Conservation (phyloP, 2,888 invertebrate species). For the Drosophila pseudotalamancana region DNA sequence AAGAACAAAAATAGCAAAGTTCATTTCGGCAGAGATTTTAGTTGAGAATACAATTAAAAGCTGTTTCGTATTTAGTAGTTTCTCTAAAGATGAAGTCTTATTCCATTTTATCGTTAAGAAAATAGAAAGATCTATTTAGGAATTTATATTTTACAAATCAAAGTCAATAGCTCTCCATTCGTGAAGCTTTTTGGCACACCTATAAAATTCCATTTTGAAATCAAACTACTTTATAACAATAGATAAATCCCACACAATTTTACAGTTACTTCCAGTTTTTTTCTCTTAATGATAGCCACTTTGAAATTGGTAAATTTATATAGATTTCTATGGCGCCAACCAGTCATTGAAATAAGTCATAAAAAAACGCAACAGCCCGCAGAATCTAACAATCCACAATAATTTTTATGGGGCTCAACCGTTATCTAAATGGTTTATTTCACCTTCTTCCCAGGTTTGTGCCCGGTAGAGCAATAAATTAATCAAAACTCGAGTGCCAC, state of each 20-base stretch:
- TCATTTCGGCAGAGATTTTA: conserved; percentile 47
- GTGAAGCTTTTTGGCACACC: not conserved
- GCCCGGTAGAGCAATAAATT: conserved; percentile 60
- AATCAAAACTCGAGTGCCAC: conserved; percentile 66
- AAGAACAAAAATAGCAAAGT: conserved; percentile 45
- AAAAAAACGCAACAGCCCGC: conserved; percentile 53
- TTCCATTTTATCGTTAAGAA: not conserved
- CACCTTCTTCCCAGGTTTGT: conserved; percentile 12
- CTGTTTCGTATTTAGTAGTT: conserved; percentile 23
- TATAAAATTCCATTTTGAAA: not conserved
- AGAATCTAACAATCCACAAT: conserved; percentile 42
- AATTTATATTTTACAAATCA: not conserved
- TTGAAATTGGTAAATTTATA: conserved; percentile 4
- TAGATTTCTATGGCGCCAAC: conserved; percentile 47
- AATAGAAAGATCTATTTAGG: not conserved
- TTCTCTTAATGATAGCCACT: conserved; percentile 5
- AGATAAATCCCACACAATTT: conserved; percentile 13
- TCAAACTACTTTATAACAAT: not conserved
- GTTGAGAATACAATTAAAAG: conserved; percentile 41
- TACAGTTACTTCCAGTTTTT: conserved; percentile 12
- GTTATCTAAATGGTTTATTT: conserved; percentile 46
- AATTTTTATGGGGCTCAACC: conserved; percentile 46
- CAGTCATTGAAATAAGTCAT: conserved; percentile 45
- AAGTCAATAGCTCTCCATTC: not conserved
- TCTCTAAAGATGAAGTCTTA: too few relatives aligned